Base-by-base conservation (phyloP, 2,888 invertebrate species). In the Tinea semifulvella region DNA sequence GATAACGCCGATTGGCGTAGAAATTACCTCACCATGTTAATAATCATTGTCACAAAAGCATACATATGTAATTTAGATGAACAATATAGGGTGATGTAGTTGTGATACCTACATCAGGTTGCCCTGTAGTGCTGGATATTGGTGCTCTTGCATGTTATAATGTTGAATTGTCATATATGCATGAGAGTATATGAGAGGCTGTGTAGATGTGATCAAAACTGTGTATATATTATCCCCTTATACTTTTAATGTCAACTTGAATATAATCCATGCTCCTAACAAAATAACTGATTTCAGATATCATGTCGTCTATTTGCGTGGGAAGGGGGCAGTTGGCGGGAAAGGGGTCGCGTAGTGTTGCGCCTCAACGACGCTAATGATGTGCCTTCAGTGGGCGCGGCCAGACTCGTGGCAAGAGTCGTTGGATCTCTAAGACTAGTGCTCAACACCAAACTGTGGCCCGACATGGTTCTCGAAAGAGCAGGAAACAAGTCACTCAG, bases 371-470 rank as follows among this genome's bases (percentile, higher is more conserved):
- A 95, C 72, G 84, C 57, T 67, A 63, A 64, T 77, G 52, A 10
- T 60, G 56, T 42, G 48, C 47, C 45, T 54, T 53, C 47, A 55
- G 16, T 70, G 68, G 48, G 84, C 88, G 60, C 95, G 89, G 49
- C 43, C 7, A 82, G 96, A 49, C 84, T 97, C 10, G 94, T 97
- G 16, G 94, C 95, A 63, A 85, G 97, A 50, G 92, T 92, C 19
- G 86, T 92, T 13, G 97, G 97, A 42, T 95, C 93, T 55, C 85
- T 96, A 53, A 85, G 95, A 45, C 89, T 97, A 44, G 87, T 96
- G 59, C 84, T 98, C 47, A 98, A 97, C 70, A 96, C 96, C 28
- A 95, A 95, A 84, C 85, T 92, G 50, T 96, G 95, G 94, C 86
- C 91, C 4, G 96, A 91, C 50, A 96, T 96, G 96, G 90, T 92